Conservation (phyloP, 2,888 invertebrate genomes). For the Lycaena phlaeas region DNA sequence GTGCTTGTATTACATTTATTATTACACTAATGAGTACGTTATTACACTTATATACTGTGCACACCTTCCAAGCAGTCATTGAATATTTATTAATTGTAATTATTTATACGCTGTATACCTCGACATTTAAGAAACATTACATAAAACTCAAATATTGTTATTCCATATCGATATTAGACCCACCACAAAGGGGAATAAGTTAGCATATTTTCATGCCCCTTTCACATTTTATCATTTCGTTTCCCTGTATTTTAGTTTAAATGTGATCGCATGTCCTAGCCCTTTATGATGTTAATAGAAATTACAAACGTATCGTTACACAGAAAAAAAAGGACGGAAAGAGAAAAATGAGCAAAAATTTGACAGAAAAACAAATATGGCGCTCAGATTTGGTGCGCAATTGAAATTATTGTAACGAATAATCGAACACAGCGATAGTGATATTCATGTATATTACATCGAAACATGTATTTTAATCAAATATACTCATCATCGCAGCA, state of each 20-base stretch:
- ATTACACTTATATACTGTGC: conserved; percentile 1
- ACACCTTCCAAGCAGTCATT: conserved; percentile 4
- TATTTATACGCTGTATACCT: neutral
- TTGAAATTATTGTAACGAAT: conserved; percentile 21
- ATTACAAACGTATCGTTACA: conserved; percentile 16
- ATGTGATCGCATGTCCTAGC: neutral
- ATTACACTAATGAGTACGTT: conserved; percentile 1
- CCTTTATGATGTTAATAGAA: conserved; percentile 1
- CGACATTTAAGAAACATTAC: neutral
- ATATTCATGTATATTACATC: conserved; percentile 26
- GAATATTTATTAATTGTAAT: neutral
- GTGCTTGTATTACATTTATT: neutral
- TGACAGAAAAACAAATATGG: conserved; percentile 20
- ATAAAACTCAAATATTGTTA: neutral
- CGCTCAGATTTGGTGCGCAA: conserved; percentile 15
- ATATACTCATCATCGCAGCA: conserved; percentile 21
- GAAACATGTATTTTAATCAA: conserved; percentile 19
- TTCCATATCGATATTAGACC: no score
- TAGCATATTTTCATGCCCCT: neutral
- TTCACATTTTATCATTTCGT: neutral
- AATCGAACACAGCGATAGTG: conserved; percentile 49
- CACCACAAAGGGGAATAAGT: neutral
- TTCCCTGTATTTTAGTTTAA: conserved; percentile 4
- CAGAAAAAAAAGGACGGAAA: conserved; percentile 52
- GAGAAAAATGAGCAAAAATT: conserved; percentile 52